These are phyloP conservation scores for Struthidea cinerea DNA, from an alignment of 2,113 vertebrate species.

Conservation along the genomic window DNA sequence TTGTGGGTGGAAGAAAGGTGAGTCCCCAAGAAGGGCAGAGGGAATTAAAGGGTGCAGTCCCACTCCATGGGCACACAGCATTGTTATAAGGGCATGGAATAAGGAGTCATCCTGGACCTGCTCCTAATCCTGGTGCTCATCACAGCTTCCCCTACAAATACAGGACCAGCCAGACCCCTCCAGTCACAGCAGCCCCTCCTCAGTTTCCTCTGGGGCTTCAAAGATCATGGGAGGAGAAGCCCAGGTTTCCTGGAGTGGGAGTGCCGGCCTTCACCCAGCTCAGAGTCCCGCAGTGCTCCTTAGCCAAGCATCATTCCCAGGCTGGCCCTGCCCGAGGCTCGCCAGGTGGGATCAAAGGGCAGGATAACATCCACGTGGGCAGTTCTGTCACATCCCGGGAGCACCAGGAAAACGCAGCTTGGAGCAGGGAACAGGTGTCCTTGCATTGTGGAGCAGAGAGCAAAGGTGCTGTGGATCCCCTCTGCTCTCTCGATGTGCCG, in stretches of 20 bases:
- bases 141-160: neutral
- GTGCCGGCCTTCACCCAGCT: accelerated
- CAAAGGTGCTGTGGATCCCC: neutral
- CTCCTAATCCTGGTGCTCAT: accelerated
- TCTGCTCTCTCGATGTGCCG: neutral
- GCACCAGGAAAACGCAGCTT: neutral
- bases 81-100: neutral
- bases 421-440: neutral
- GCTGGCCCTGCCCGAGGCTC: neutral
- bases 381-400: accelerated
- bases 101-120: accelerated
- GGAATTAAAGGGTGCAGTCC: neutral
- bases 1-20: neutral
- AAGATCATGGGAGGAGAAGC: neutral
- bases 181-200: neutral
- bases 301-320: accelerated
- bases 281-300: neutral
- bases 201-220: neutral
- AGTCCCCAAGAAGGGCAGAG: neutral
- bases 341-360: neutral
- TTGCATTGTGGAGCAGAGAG: neutral
- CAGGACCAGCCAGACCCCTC: neutral
- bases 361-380: neutral
- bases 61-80: neutral
- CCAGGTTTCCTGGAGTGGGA: neutral